Evolutionary conservation across 2,888 invertebrate genomes (phyloP), one percentile per base, ranked within the genome.

Genomic region (Apamea anceps): DNA sequence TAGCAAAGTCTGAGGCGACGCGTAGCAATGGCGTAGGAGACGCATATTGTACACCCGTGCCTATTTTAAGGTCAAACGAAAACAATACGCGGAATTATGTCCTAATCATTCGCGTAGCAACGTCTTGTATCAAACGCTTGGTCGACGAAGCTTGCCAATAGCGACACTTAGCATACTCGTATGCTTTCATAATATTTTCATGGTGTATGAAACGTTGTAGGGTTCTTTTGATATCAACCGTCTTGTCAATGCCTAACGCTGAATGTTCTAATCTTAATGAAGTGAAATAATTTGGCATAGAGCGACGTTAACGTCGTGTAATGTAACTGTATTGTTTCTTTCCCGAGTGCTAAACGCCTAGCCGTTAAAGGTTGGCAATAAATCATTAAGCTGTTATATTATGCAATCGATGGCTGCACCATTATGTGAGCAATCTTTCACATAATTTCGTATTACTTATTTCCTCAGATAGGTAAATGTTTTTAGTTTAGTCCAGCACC

Each of bases 311-410:
- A 2, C 2, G 5, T 71, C 15, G 15, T 15, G 1, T 71, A 25
- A 57, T 32, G 15, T 32, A 32, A 62, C 32, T 71, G 32, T 25
- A 37, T n/a, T 18, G 7, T 37, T 48, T 45, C 2, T 60, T 25
- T 13, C 15, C 3, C n/a, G 51, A 45, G 15, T n/a, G 32, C 10
- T 63, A 42, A 68, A 67, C 65, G 65, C 85, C 81, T 85, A 57
- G 4, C n/a, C 7, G 18, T 66, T 60, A 45, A 25, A 21, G 1
- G 7, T 60, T 62, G 15, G 81, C 85, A 71, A 80, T 54, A 25
- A 45, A 21, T 37, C 25, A 25, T 60, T 28, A n/a, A 57, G 18
- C 57, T 79, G 67, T 32, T 54, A 62, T n/a, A 67, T 66, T 21
- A 7, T 48, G 45, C 2, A 65, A 32, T 32, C 21, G 25, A 48